Evolutionary conservation across 2,113 vertebrate genomes (phyloP).

Genomic region (Protomyctophum bolini): DNA sequence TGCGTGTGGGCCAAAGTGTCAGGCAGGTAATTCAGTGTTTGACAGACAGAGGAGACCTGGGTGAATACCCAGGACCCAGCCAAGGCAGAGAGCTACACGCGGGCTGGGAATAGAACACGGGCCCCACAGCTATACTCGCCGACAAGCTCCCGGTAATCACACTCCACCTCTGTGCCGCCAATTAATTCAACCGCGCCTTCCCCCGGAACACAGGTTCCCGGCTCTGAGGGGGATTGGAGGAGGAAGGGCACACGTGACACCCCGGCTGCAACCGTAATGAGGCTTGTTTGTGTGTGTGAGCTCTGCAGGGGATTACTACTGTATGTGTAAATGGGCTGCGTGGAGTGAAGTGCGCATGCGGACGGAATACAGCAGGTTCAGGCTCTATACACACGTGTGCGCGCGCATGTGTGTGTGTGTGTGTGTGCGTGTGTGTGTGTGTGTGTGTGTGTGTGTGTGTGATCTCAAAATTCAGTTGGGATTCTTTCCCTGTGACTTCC

Average conservation of each 20-base stretch:
- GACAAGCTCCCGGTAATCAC: conserved; percentile 81
- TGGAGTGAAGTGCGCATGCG: too few relatives aligned
- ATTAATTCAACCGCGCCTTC: conserved; percentile 81
- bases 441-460: conserved; percentile 12
- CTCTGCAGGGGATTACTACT: conserved; percentile 3
- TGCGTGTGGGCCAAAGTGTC: conserved; percentile 26
- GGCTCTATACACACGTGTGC: conserved; percentile 37
- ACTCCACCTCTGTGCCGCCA: conserved; percentile 69
- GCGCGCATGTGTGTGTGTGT: conserved; percentile 19
- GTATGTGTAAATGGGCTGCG: conserved; percentile 27
- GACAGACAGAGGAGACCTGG: conserved; percentile 54
- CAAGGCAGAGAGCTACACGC: conserved; percentile 67
- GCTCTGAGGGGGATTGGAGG: conserved; percentile 67
- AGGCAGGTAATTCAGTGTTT: conserved; percentile 51
- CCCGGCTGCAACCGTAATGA: conserved; percentile 77
- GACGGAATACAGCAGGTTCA: too few relatives aligned
- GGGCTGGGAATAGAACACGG: conserved; percentile 73
- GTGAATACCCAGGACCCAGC: conserved; percentile 45
- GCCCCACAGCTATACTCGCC: conserved; percentile 70
- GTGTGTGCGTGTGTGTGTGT: conserved; percentile 23
- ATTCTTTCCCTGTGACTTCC: conserved; percentile 55
- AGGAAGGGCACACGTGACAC: conserved; percentile 69
- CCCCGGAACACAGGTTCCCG: conserved; percentile 64
- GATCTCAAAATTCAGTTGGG: conserved; percentile 45
- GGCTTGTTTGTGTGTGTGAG: conserved; percentile 46